Evolutionary conservation across 2,797 vertebrate species (phyloP), one percentile per base, ranked within the genome.

Genomic region (Hydrophis major): DNA sequence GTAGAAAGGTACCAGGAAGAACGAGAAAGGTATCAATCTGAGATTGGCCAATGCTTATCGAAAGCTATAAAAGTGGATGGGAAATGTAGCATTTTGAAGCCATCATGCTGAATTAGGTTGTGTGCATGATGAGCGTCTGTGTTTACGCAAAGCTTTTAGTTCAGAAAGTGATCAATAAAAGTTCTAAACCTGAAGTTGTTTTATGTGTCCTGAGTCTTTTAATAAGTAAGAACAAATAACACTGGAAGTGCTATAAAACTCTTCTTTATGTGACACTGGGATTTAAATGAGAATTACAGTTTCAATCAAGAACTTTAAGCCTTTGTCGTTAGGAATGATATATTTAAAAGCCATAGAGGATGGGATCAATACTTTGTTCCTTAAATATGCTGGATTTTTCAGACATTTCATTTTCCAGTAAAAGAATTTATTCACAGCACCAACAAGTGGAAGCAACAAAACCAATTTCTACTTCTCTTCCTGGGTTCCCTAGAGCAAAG

Each of bases 361-460:
- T 92, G 90, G 88, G 92, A 83, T 55, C 93, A 86, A 95, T 95
- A 66, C 86, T 95, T 95, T 95, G 42, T 90, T 93, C 16, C 28
- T 92, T 87, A 93, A 93, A 95, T 93, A 57, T 25, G 47, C 32
- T 93, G 78, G 60, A 86, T 2, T n/a, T 93, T 59, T 88, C 53
- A 42, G 50, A 92, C 50, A 57, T 42, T 50, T 47, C 14, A 32
- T 92, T 87, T 53, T 32, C 42, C 37, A 89, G 27, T 59, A n/a
- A 78, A 60, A 53, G 59, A 78, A 91, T 87, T 78, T 91, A 57
- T 47, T 59, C 74, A 25, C 37, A 25, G 8, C 32, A 6, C 37
- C 87, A 57, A 59, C 32, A 57, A 11, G 88, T 88, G 14, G 56
- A 92, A n/a, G 11, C 47, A 53, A 55, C 10, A 42, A 14, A 89